Conservation (phyloP, 2,797 vertebrate species). For the Erethizon dorsatum region DNA sequence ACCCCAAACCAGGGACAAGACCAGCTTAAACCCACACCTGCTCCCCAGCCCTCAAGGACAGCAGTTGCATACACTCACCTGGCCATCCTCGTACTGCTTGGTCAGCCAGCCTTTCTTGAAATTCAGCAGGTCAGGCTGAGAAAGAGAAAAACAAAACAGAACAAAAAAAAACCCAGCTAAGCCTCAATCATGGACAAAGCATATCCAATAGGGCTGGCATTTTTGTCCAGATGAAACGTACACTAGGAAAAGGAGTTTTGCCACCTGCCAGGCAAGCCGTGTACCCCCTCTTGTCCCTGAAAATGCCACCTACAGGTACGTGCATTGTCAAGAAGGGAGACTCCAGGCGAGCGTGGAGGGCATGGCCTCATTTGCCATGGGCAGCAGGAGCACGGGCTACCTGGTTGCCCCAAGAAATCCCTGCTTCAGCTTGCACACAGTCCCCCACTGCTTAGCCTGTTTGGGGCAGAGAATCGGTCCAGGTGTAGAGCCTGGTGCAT, state of each 20-base stretch:
- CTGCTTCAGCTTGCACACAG: background rate
- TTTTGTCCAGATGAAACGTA: background rate
- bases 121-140: slow-evolving; percentile 97
- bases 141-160: slow-evolving; percentile 63
- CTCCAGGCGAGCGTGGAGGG: background rate
- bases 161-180: slow-evolving; percentile 11
- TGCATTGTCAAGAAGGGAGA: background rate
- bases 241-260: background rate
- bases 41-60: rapidly evolving
- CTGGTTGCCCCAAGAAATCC: background rate
- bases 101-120: slow-evolving; percentile 99
- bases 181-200: background rate
- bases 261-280: background rate
- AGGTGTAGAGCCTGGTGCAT: background rate
- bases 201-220: background rate
- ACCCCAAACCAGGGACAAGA: background rate
- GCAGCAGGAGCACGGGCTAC: background rate
- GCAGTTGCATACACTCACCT: slow-evolving; percentile 91
- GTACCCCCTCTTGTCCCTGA: background rate
- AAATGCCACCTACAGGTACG: background rate
- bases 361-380: rapidly evolving
- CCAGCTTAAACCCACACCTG: rapidly evolving
- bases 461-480: background rate
- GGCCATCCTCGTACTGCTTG: slow-evolving; percentile 97
- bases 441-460: no score